Percentiles rank a stretch among this genome's conserved stretches.
Conservation (phyloP, 1,140 invertebrate species). For the Tetramorium simillimum region DNA sequence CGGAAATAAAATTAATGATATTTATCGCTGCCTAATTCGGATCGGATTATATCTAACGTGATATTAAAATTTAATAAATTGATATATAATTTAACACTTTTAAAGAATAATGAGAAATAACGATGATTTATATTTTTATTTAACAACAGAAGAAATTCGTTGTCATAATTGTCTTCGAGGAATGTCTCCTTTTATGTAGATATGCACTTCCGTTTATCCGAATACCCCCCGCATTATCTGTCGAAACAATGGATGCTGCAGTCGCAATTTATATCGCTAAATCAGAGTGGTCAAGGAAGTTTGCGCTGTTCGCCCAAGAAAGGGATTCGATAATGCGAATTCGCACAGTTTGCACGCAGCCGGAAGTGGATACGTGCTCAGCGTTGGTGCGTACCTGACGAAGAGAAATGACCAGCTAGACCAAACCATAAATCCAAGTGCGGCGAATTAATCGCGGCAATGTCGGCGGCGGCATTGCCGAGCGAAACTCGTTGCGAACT, state of each 20-base stretch:
- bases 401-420: slow-evolving; percentile 81
- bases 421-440: slow-evolving; percentile 81
- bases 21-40: neutral
- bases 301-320: slow-evolving; percentile 20
- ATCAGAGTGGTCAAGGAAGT: slow-evolving; percentile 47
- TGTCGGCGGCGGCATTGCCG: slow-evolving; percentile 59
- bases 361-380: slow-evolving; percentile 47
- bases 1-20: neutral
- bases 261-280: neutral
- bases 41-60: neutral
- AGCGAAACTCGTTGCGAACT: slow-evolving; percentile 82
- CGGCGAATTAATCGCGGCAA: slow-evolving; percentile 81
- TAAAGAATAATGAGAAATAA: neutral
- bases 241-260: neutral
- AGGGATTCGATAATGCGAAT: slow-evolving; percentile 50
- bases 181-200: neutral
- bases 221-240: neutral
- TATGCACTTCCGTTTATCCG: neutral
- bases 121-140: neutral
- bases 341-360: slow-evolving; percentile 49
- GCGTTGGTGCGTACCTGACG: slow-evolving; percentile 74
- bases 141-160: neutral
- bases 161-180: neutral
- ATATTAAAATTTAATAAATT: neutral
- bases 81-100: neutral